phyloP scores from a whole-genome alignment of 2,888 invertebrate genomes.

The Phalera bucephala region DNA sequence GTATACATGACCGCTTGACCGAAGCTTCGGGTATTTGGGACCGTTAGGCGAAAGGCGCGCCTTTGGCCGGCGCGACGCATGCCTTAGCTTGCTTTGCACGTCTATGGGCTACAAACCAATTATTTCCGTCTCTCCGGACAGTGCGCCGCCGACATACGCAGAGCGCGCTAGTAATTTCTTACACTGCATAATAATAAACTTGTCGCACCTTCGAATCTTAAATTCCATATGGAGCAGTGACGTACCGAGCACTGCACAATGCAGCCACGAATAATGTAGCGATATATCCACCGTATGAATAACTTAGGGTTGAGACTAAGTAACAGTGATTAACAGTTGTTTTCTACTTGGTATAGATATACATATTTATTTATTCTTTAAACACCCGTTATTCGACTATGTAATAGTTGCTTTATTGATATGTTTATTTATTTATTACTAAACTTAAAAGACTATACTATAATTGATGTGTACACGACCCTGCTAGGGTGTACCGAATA shows the following conservation, averaged over 20 bases:
- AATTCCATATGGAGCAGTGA: not conserved
- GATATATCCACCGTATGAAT: not conserved
- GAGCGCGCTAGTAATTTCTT: not conserved
- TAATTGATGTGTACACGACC: too few species aligned
- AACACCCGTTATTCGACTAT: too few species aligned
- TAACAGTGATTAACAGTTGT: too few species aligned
- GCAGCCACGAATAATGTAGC: not conserved
- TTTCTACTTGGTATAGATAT: too few species aligned
- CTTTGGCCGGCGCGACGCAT: constrained; percentile 4
- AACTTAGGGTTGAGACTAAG: not conserved
- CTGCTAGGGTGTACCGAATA: too few species aligned
- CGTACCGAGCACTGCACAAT: not conserved
- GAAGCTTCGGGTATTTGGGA: constrained; percentile 36
- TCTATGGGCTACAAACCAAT: constrained; percentile 25
- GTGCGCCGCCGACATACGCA: not conserved
- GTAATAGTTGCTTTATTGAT: too few species aligned
- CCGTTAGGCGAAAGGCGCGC: constrained; percentile 62
- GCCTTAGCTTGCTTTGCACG: constrained; percentile 30
- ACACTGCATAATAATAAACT: not conserved
- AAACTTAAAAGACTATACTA: too few species aligned
- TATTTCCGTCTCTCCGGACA: not conserved
- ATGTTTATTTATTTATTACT: too few species aligned
- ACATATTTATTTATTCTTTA: too few species aligned
- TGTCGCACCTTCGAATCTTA: not conserved
- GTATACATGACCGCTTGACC: constrained; percentile 20